These are phyloP conservation scores for Argynnis bischoffii DNA, from an alignment of 2,888 invertebrate species.

Conservation along the genomic window DNA sequence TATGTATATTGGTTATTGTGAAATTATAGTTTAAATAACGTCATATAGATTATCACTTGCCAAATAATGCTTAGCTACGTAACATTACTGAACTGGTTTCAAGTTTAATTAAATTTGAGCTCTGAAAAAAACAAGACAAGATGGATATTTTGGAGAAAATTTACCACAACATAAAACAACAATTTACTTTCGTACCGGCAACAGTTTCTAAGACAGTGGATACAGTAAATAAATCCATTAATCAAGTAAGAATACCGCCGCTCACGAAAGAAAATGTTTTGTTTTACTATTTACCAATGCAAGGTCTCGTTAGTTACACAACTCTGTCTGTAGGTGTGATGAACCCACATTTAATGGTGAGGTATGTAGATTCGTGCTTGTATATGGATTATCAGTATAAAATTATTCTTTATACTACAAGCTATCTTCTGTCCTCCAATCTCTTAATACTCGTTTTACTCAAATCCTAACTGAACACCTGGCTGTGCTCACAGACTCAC, in stretches of 20 bases:
- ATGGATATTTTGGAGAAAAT: slow-evolving; percentile 74
- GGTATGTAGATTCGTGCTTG: slow-evolving; percentile 65
- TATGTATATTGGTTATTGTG: slow-evolving; percentile 20
- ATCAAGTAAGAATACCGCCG: slow-evolving; percentile 82
- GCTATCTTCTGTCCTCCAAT: too few relatives aligned
- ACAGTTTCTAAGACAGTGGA: slow-evolving; percentile 65
- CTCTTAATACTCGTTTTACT: too few relatives aligned
- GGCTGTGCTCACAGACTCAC: too few relatives aligned
- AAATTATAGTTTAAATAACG: slow-evolving; percentile 51
- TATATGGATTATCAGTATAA: too few relatives aligned
- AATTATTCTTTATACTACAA: too few relatives aligned
- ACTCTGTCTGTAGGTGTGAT: slow-evolving; percentile 91
- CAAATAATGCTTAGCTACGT: slow-evolving; percentile 74
- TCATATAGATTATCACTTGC: slow-evolving; percentile 61
- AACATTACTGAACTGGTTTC: slow-evolving; percentile 45
- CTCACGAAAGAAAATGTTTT: slow-evolving; percentile 87
- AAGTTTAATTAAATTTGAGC: slow-evolving; percentile 26
- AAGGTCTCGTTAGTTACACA: slow-evolving; percentile 89
- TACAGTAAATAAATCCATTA: slow-evolving; percentile 65
- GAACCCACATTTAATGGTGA: slow-evolving; percentile 90
- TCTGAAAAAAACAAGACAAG: slow-evolving; percentile 36
- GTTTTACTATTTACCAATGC: slow-evolving; percentile 88
- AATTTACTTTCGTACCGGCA: slow-evolving; percentile 58
- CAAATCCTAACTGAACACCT: too few relatives aligned
- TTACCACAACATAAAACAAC: slow-evolving; percentile 59